A percentile compares a stretch with the other conserved stretches of the same genome.
These are phyloP conservation scores for Carapus acus DNA, from an alignment of 2,797 vertebrate genomes.

Conservation along the genomic window DNA sequence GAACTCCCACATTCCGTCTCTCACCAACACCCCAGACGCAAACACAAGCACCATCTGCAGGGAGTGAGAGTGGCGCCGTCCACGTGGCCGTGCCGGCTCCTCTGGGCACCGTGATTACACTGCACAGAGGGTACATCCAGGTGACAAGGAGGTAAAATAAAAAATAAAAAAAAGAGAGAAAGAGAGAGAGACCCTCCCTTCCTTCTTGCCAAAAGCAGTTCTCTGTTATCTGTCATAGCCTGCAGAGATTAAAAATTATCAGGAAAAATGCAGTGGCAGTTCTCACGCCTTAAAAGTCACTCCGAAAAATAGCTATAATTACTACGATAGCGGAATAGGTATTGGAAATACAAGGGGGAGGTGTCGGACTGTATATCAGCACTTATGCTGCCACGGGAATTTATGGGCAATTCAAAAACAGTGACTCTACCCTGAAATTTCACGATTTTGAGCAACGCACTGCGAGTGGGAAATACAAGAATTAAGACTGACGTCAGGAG, in stretches of 20 bases:
- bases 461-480: too few relatives aligned
- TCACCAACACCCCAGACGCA: not conserved
- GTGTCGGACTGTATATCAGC: too few relatives aligned
- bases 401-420: too few relatives aligned
- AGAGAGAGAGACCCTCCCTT: too few relatives aligned
- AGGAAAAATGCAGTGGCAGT: not conserved
- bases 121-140: slow-evolving; percentile 17
- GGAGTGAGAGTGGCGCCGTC: slow-evolving; percentile 12
- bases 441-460: too few relatives aligned
- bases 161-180: too few relatives aligned
- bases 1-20: not conserved
- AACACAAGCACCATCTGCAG: slow-evolving; percentile 13
- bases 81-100: slow-evolving; percentile 2
- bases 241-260: slow-evolving; percentile 6
- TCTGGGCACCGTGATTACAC: slow-evolving; percentile 19
- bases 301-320: not conserved
- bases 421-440: too few relatives aligned
- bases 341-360: not conserved
- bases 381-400: too few relatives aligned
- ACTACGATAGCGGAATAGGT: not conserved
- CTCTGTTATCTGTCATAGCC: not conserved
- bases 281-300: not conserved
- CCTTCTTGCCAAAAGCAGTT: not conserved
- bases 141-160: slow-evolving; percentile 14
- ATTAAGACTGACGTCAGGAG: too few relatives aligned